Evolutionary conservation across 1,140 invertebrate genomes (phyloP), one percentile per base, ranked within the genome.

Genomic region (Brachionus rotundiformis): DNA sequence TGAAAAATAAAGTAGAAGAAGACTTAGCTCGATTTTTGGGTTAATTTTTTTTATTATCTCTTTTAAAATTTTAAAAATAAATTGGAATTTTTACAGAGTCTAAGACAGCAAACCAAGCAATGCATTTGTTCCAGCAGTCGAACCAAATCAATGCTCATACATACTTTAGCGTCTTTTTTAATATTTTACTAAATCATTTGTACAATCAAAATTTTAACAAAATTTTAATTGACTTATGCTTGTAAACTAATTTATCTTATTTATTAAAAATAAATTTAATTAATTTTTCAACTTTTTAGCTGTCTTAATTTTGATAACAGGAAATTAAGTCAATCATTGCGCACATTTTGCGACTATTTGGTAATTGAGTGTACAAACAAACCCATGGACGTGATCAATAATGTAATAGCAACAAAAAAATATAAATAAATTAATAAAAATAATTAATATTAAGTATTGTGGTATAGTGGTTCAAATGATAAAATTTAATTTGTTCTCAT

Each of bases 1-100:
- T 79, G 13, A 79, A 79, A 79, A 79, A 79, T 13, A 79, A 79
- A 59, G 76, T 79, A 3, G 76, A 79, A 11, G 76, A 79, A 31
- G 76, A 79, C 41, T 7, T 39, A 2, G 29, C 16, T 6, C 44
- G 76, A 33, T 79, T 79, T 63, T 39, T 79, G 25, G 76, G 76
- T 79, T 27, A 79, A 29, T 59, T 59, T 68, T 4, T 25, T 23
- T 39, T 6, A 29, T 25, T 25, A 36, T 19, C 6, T 16, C 25
- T 10, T 54, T 59, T 0, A 13, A 41, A 36, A 11, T 59, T 29
- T 23, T 11, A 3, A 1, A 73, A 44, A 44, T 25, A 31, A 19
- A 44, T 73, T 41, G 11, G 10, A 7, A 25, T 44, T 25, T 25
- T 8, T 25, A 11, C 19, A 73, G 68, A 73, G 6, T 73, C 19